Percentiles rank a stretch among this genome's conserved stretches.
phyloP scores from a whole-genome alignment of 1,140 invertebrate species.

The Lycorma delicatula region DNA sequence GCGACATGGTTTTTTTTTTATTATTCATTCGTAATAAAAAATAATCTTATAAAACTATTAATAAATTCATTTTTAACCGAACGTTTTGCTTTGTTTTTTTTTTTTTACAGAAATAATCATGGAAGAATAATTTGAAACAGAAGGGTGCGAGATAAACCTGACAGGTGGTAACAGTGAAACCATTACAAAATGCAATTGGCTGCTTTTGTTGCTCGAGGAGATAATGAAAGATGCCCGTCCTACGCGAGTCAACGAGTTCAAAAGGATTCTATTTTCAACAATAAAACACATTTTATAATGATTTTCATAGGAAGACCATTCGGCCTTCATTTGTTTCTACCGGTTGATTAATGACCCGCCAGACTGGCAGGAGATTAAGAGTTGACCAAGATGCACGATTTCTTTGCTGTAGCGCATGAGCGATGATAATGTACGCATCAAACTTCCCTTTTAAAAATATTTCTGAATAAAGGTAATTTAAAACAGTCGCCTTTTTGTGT shows the following conservation, averaged over 20 bases:
- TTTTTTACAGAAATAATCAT: background rate
- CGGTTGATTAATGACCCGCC: background rate
- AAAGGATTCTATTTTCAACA: background rate
- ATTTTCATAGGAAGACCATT: no score
- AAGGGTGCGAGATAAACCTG: background rate
- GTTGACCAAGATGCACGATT: background rate
- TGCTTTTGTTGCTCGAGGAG: background rate
- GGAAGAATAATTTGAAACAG: no score
- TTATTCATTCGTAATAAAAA: no score
- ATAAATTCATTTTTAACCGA: no score
- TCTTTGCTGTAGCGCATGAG: no score
- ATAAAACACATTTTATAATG: constrained; percentile 17
- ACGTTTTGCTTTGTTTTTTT: background rate
- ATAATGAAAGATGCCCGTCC: background rate
- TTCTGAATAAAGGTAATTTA: no score
- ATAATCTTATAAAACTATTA: no score
- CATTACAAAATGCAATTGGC: background rate
- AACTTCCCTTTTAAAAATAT: no score
- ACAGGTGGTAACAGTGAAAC: background rate
- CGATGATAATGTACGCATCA: no score
- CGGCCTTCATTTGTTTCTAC: constrained; percentile 16
- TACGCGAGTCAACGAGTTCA: background rate
- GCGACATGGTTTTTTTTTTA: no score
- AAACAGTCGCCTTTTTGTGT: background rate
- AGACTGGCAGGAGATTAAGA: background rate